Conservation (phyloP, 2,888 invertebrate species). For the Frankliniella fusca region DNA sequence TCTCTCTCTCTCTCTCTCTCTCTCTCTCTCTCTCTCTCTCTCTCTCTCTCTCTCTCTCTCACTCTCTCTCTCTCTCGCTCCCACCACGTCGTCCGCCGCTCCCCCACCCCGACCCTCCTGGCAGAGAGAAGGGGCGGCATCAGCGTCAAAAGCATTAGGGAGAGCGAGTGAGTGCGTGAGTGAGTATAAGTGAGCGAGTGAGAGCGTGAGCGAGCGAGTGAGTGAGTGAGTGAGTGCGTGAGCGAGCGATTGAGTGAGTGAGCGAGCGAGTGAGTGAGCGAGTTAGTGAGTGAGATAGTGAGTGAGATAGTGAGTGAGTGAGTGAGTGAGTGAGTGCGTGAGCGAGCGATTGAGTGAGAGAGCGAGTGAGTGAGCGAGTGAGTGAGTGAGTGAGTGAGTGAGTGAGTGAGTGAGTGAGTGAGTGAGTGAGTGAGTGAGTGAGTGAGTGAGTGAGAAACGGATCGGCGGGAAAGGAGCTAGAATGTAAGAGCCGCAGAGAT, state of each 20-base stretch:
- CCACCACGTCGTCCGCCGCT: background rate
- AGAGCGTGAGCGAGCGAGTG: conserved; percentile 28
- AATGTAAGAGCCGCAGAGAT: background rate
- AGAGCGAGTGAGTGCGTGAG: conserved; percentile 24
- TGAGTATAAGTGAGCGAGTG: conserved; percentile 30
- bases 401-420: background rate
- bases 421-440: background rate
- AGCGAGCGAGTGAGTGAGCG: too few relatives aligned
- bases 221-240: too few relatives aligned
- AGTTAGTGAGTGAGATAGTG: too few relatives aligned
- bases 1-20: conserved; percentile 23
- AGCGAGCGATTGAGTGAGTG: too few relatives aligned
- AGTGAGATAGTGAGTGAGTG: background rate
- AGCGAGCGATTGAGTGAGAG: too few relatives aligned
- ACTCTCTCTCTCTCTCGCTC: conserved; percentile 9
- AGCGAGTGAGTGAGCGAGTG: too few relatives aligned
- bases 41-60: conserved; percentile 14
- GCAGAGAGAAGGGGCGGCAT: background rate
- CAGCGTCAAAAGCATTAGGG: background rate
- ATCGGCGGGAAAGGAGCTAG: background rate
- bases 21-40: background rate
- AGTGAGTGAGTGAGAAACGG: background rate
- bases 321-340: too few relatives aligned
- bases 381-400: too few relatives aligned
- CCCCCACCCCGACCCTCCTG: background rate